Evolutionary conservation across 2,797 vertebrate genomes (phyloP).

Genomic region (Sebastes melanostomus): DNA sequence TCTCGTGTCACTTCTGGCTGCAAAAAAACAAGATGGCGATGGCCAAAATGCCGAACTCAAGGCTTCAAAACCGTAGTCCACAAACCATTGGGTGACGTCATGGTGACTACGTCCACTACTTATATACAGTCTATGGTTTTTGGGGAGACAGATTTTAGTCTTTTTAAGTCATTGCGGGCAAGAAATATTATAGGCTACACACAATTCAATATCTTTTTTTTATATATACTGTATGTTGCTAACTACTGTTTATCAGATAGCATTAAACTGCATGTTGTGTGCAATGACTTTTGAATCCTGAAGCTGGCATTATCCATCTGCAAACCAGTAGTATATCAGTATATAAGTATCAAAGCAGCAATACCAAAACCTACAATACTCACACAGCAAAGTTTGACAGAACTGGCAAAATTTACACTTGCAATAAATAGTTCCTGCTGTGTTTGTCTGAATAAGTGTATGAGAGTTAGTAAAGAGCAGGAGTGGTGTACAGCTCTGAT

Average conservation of each 20-base stretch:
- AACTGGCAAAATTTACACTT: not conserved
- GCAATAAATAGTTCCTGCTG: slow-evolving; percentile 6
- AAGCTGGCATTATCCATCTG: not conserved
- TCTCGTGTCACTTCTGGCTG: no score
- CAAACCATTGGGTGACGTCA: no score
- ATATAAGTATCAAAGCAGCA: not conserved
- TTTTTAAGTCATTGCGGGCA: not conserved
- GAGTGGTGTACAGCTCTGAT: slow-evolving; percentile 52
- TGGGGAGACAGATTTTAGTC: not conserved
- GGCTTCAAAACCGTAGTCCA: no score
- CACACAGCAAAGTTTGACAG: not conserved
- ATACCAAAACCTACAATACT: not conserved
- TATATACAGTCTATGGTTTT: no score
- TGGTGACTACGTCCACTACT: no score
- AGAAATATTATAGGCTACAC: not conserved
- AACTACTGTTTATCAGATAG: not conserved
- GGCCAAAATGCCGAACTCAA: no score
- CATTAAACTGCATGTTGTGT: not conserved
- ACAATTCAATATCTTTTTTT: not conserved
- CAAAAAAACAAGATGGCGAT: no score
- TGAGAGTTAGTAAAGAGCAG: slow-evolving; percentile 39
- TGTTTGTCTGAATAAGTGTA: slow-evolving; percentile 15
- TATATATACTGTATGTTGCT: not conserved
- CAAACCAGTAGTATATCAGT: not conserved
- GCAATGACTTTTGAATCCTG: not conserved